Conservation (phyloP, 2,113 vertebrate genomes). For the Platichthys stellatus region DNA sequence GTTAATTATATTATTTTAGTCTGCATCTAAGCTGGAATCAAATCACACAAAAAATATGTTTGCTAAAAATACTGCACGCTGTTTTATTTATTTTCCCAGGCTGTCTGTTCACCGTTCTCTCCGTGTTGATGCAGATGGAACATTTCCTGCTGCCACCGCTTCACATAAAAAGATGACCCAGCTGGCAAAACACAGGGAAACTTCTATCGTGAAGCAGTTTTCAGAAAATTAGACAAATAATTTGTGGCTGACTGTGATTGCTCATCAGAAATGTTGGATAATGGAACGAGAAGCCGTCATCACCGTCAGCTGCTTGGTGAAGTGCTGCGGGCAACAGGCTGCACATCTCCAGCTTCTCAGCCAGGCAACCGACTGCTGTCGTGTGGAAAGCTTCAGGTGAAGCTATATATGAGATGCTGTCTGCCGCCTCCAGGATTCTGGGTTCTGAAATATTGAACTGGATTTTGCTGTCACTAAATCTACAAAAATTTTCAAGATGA, state of each 20-base stretch:
- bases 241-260: neutral
- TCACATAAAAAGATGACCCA: neutral
- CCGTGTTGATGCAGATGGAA: neutral
- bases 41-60: too few species aligned
- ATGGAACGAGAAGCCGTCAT: constrained; percentile 3
- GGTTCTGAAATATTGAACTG: neutral
- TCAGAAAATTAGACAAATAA: neutral
- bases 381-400: neutral
- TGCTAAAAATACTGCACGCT: too few species aligned
- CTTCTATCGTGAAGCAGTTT: neutral
- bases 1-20: too few species aligned
- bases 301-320: constrained; percentile 5
- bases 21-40: too few species aligned
- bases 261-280: neutral
- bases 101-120: neutral
- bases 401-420: neutral
- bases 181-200: neutral
- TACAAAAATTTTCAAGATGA: too few species aligned
- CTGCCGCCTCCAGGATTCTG: neutral
- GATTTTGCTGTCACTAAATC: neutral
- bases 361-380: neutral
- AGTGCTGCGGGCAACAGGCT: constrained; percentile 13
- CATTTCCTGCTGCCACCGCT: neutral
- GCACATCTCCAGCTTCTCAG: constrained; percentile 6
- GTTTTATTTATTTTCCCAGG: too few species aligned